phyloP scores from a whole-genome alignment of 1,140 invertebrate genomes.

The Bombus difficillimus region DNA sequence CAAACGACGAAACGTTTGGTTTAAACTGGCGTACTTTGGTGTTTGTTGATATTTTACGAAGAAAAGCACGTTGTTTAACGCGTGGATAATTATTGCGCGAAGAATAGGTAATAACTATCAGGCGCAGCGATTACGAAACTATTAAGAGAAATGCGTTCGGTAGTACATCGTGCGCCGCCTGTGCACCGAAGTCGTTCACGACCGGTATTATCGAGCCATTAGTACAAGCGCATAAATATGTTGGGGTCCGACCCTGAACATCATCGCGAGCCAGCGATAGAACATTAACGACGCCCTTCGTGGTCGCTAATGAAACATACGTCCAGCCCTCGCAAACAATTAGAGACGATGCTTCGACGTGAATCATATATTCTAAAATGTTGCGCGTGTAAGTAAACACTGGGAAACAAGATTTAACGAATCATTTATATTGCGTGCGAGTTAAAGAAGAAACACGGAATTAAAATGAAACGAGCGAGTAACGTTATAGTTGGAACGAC shows the following conservation, averaged over 20 bases:
- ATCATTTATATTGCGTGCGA: background rate
- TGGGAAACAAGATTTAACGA: background rate
- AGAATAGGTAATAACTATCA: background rate
- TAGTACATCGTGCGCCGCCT: slow-evolving; percentile 21
- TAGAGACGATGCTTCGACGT: background rate
- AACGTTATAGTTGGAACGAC: background rate
- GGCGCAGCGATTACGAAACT: slow-evolving; percentile 3
- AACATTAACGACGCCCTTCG: slow-evolving; percentile 49
- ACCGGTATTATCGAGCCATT: slow-evolving; percentile 68
- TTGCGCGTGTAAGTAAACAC: too few species aligned
- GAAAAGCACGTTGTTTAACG: background rate
- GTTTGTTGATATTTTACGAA: slow-evolving; percentile 43
- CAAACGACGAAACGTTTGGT: too few species aligned
- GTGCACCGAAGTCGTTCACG: slow-evolving; percentile 22
- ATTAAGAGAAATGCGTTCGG: slow-evolving; percentile 59
- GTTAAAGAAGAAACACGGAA: background rate
- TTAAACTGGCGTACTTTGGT: too few species aligned
- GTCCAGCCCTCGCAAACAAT: slow-evolving; percentile 29
- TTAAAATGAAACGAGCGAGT: background rate
- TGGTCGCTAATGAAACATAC: slow-evolving; percentile 37
- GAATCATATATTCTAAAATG: background rate
- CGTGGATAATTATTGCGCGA: background rate
- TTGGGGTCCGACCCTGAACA: slow-evolving; percentile 49
- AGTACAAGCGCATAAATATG: slow-evolving; percentile 67
- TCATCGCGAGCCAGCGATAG: slow-evolving; percentile 23